These are phyloP conservation scores for Eristalinus sepulchralis DNA, from an alignment of 2,888 invertebrate genomes.

Conservation along the genomic window DNA sequence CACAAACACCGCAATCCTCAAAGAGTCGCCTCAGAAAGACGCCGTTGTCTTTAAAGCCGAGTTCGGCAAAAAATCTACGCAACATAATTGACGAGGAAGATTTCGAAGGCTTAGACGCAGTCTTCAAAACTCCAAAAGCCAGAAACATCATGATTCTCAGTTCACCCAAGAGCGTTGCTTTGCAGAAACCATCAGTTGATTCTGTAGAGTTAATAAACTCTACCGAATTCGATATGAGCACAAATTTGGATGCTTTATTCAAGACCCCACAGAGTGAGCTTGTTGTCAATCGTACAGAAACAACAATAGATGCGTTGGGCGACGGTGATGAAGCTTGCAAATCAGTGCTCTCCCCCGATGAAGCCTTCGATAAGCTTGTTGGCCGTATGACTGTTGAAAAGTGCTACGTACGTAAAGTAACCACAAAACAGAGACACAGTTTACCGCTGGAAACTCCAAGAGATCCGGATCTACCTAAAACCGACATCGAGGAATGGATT, in stretches of 20 bases:
- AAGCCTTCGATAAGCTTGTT: slow-evolving; percentile 73
- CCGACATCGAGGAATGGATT: slow-evolving; percentile 75
- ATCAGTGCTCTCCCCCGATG: slow-evolving; percentile 69
- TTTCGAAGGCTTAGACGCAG: slow-evolving; percentile 73
- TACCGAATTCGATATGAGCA: slow-evolving; percentile 76
- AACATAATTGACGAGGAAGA: slow-evolving; percentile 43
- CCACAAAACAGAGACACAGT: slow-evolving; percentile 5
- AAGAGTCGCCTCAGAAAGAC: neutral
- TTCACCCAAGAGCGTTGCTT: slow-evolving; percentile 76
- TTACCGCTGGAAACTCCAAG: slow-evolving; percentile 68
- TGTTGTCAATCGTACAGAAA: neutral
- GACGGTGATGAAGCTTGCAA: neutral
- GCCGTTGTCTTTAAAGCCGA: neutral
- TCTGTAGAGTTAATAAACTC: slow-evolving; percentile 73
- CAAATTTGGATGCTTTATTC: slow-evolving; percentile 76
- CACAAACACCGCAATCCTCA: slow-evolving; percentile 9
- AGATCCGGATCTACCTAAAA: slow-evolving; percentile 73
- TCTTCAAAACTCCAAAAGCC: slow-evolving; percentile 78
- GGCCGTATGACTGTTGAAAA: slow-evolving; percentile 73
- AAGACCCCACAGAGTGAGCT: slow-evolving; percentile 73
- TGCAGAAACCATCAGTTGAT: slow-evolving; percentile 73
- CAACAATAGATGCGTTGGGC: neutral
- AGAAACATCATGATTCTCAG: slow-evolving; percentile 77
- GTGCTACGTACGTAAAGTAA: slow-evolving; percentile 61
- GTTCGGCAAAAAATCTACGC: neutral